Evolutionary conservation across 2,113 vertebrate genomes (phyloP).

Genomic region (Proterorhinus semilunaris): DNA sequence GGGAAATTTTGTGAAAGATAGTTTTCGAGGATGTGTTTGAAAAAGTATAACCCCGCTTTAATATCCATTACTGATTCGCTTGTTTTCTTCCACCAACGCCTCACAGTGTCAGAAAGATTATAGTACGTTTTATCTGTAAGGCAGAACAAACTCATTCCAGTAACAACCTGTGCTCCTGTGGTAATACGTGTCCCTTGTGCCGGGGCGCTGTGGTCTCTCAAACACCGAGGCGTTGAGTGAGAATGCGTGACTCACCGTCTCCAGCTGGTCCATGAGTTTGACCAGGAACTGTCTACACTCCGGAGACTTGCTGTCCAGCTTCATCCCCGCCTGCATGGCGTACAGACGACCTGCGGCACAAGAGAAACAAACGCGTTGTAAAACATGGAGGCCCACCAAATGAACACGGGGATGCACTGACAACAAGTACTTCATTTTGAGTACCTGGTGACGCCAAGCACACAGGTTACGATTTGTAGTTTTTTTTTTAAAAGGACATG

Average conservation of each 20-base stretch:
- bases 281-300: slow-evolving; percentile 94
- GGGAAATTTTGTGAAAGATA: too few species aligned
- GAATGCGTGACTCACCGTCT: slow-evolving; percentile 81
- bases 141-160: too few species aligned
- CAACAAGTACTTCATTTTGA: too few species aligned
- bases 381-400: not conserved
- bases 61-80: too few species aligned
- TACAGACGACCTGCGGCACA: slow-evolving; percentile 89
- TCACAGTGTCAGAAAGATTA: not conserved
- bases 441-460: too few species aligned
- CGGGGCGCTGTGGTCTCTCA: not conserved
- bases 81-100: not conserved
- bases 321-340: slow-evolving; percentile 97
- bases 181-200: not conserved
- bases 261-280: slow-evolving; percentile 96
- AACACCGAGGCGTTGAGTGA: not conserved
- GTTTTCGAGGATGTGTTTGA: too few species aligned
- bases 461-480: too few species aligned
- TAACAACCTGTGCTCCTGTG: not conserved
- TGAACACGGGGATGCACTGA: too few species aligned
- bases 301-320: slow-evolving; percentile 94
- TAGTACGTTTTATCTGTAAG: too few species aligned
- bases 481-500: too few species aligned
- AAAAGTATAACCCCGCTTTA: too few species aligned
- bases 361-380: slow-evolving; percentile 15